Evolutionary conservation across 37 sponge, comb jelly and placozoan species (phyloP), one percentile per base, ranked within the genome.

Genomic region (Beroe ovata): DNA sequence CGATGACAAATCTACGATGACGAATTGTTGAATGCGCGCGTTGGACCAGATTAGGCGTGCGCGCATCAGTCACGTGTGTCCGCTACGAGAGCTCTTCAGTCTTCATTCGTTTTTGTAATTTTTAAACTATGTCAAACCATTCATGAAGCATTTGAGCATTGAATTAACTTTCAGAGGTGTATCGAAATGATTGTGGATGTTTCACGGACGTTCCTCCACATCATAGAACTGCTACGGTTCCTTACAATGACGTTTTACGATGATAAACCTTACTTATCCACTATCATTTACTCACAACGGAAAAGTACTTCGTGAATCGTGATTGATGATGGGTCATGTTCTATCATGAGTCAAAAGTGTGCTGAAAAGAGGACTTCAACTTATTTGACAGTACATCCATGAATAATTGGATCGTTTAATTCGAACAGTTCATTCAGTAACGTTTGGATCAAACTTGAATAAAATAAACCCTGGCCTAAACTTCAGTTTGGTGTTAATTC

Each of bases 171-270:
- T 62, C 84, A 77, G 84, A 33, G 33, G 20, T 77, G 84, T 20
- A 77, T 77, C n/a, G 54, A 21, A 6, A 77, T 77, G 84, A 77
- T 42, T n/a, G 36, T 42, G 47, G 84, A 77, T 25, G 20, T 35
- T 23, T 25, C 54, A 0, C 21, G 47, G 29, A 77, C 84, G 20
- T 77, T 77, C 21, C 54, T 77, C 23, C 41, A 77, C 84, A 77
- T 35, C 0, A 77, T 77, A 1, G 84, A 77, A 20, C 54, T 77
- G 22, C 28, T 77, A 41, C 84, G 84, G 4, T 77, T 77, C 84
- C 54, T 77, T 1, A 35, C 84, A 1, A 36, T 33, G 41, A 77
- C 84, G 8, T 77, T 42, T 23, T 77, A 42, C 47, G n/a, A 26
- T 20, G 84, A 77, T 30, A 26, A 66, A 33, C 69, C 69, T 34